A percentile compares a stretch with the other conserved stretches of the same genome.
Evolutionary conservation across 2,797 vertebrate genomes (phyloP).

Genomic region (Callimico goeldii): DNA sequence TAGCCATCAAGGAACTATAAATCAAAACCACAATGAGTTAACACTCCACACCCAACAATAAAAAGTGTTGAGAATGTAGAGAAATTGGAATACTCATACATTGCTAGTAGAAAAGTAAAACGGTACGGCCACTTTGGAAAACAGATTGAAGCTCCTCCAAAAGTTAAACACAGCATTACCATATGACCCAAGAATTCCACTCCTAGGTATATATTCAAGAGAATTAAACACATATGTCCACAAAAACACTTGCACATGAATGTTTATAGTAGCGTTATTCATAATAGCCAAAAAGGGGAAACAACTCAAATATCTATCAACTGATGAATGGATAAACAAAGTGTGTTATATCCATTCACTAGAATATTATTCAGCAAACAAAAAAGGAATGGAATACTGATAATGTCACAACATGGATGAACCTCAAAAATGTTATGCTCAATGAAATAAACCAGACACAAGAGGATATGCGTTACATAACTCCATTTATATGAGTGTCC

Average conservation of each 20-base stretch:
- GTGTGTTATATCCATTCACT: not conserved
- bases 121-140: not conserved
- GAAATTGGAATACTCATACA: not conserved
- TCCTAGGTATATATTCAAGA: not conserved
- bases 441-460: not conserved
- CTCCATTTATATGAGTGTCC: not conserved
- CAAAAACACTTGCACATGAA: not conserved
- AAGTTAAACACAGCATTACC: not conserved
- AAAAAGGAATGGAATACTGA: constrained; percentile 10
- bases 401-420: not conserved
- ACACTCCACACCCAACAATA: not conserved
- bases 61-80: not conserved
- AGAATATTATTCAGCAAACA: not conserved
- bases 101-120: not conserved
- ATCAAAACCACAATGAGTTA: not conserved
- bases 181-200: not conserved
- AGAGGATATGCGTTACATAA: not conserved
- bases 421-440: not conserved
- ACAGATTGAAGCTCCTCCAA: constrained; percentile 11
- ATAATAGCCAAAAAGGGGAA: not conserved
- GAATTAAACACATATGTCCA: not conserved
- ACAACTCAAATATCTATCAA: not conserved
- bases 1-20: not conserved
- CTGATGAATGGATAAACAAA: constrained; percentile 2
- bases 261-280: not conserved